phyloP scores from a whole-genome alignment of 2,888 invertebrate species.

The Theristus sp. region DNA sequence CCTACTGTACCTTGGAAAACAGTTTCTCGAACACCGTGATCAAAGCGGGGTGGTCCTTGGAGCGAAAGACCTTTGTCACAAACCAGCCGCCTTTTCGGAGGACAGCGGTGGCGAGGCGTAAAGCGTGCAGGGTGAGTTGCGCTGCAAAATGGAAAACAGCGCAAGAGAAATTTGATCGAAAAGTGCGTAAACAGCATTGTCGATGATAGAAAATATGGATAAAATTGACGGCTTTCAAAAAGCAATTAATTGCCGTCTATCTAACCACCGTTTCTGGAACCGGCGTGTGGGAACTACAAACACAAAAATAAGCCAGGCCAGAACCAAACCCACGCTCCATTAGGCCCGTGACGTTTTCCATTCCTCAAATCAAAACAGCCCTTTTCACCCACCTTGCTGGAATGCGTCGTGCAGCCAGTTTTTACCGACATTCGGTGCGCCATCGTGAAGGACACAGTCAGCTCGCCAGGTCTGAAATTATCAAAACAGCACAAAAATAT shows the following conservation, averaged over 20 bases:
- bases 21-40: constrained; percentile 88
- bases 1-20: constrained; percentile 60
- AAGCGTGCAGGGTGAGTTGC: constrained; percentile 51
- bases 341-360: too few relatives aligned
- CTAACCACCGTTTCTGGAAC: too few relatives aligned
- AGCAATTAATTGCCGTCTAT: too few relatives aligned
- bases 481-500: too few relatives aligned
- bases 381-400: constrained; percentile 54
- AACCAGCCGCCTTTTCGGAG: constrained; percentile 83
- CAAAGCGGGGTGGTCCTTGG: constrained; percentile 85
- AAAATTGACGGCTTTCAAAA: too few relatives aligned
- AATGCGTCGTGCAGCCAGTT: constrained; percentile 96
- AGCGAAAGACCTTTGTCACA: constrained; percentile 91
- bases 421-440: constrained; percentile 82
- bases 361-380: too few relatives aligned
- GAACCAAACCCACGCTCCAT: not conserved
- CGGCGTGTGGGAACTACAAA: not conserved
- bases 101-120: constrained; percentile 76
- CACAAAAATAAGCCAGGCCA: not conserved
- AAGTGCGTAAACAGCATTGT: too few relatives aligned
- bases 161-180: too few relatives aligned
- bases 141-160: constrained; percentile 7
- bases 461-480: constrained; percentile 89
- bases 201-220: too few relatives aligned
- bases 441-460: constrained; percentile 86